Base-by-base conservation (phyloP, 2,113 vertebrate genomes). In the Gasterosteus aculeatus region DNA sequence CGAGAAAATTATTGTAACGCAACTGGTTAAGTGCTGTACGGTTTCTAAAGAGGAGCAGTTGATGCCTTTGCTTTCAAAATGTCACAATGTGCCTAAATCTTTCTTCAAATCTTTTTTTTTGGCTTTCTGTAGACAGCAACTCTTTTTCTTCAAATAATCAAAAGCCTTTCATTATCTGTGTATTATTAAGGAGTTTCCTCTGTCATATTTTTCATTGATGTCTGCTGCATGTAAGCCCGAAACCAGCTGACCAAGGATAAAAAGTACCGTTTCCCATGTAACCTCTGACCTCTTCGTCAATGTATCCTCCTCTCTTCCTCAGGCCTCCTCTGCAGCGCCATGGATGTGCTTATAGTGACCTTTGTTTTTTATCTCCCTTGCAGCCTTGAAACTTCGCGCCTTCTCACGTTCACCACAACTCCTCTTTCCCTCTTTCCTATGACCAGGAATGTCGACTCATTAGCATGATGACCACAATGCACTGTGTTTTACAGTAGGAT, bases 41-140 rank as follows among this genome's bases (percentile, higher is more conserved):
- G 62, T 78, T 88, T 85, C 72, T 78, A 63, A 56, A 46, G 73
- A 86, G 65, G 84, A 85, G 84, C 82, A 47, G 72, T 86, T 83
- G 73, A 66, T 81, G 76, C 69, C 75, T 86, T 78, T 90, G 82
- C 88, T 93, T 93, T 84, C 82, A 87, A 90, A 85, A 87, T 89
- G 80, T 93, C 92, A 93, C 92, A 81, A 91, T 80, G 93, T 94
- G 92, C 93, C 93, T 94, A 75, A 93, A 90, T 75, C 73, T 57
- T 87, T 88, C 57, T 81, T 73, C 53, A 73, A 85, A 78, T 60
- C 26, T 82, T 91, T 59, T 77, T 77, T 80, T 88, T 58, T 22
- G 61, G 29, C 61, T 78, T 60, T 63, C 7, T 75, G 62, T 74
- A 74, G 47, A 69, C 35, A 75, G 77, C 62, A 78, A 67, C 47